phyloP scores from a whole-genome alignment of 2,113 vertebrate species.

The Neomonachus schauinslandi region DNA sequence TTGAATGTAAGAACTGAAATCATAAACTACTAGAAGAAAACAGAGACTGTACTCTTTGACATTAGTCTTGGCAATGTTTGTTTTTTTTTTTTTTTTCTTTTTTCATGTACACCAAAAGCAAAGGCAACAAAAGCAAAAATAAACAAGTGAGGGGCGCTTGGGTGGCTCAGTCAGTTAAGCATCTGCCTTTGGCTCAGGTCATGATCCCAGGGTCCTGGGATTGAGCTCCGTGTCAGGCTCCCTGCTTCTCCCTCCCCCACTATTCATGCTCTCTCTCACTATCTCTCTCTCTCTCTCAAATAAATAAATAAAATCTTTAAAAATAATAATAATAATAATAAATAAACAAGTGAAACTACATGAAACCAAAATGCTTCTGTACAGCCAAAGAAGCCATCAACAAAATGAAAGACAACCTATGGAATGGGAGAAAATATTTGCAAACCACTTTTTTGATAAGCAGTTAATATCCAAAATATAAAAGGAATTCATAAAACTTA shows the following conservation, averaged over 20 bases:
- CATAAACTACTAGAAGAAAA: not conserved
- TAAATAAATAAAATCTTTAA: not conserved
- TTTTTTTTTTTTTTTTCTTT: not conserved
- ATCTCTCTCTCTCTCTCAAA: not conserved
- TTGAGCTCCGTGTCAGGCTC: too few species aligned
- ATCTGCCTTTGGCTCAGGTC: not conserved
- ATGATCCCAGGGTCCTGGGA: not conserved
- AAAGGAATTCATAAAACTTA: not conserved
- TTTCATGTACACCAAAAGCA: not conserved
- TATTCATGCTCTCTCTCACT: not conserved
- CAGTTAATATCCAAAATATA: not conserved
- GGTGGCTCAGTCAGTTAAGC: not conserved
- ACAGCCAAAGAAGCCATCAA: not conserved
- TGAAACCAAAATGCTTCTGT: not conserved
- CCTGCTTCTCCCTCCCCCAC: not conserved
- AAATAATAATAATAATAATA: not conserved
- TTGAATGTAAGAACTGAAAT: not conserved
- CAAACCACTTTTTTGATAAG: not conserved
- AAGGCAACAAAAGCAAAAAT: not conserved
- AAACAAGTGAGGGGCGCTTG: not conserved
- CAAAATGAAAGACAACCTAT: not conserved
- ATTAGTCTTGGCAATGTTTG: not conserved
- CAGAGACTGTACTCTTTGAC: not conserved
- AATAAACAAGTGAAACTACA: not conserved
- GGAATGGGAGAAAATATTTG: not conserved